These are phyloP conservation scores for Sakesphorus luctuosus DNA, from an alignment of 2,113 vertebrate genomes.

Conservation along the genomic window DNA sequence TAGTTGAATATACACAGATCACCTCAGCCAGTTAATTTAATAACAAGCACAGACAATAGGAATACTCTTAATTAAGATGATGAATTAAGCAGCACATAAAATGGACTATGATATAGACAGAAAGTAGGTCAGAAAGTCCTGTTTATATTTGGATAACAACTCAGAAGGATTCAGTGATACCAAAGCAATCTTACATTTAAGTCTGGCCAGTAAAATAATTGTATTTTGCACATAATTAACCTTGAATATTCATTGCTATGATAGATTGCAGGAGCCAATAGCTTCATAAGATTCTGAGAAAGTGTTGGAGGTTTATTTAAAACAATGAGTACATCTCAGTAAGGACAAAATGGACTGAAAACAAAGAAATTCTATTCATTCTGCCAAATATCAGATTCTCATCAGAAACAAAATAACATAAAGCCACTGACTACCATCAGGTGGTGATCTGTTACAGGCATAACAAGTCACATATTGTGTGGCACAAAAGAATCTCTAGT, in stretches of 20 bases:
- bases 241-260: neutral
- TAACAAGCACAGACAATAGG: neutral
- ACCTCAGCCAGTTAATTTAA: neutral
- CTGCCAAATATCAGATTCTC: neutral
- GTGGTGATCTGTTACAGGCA: neutral
- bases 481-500: neutral
- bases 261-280: neutral
- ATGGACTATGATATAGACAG: neutral
- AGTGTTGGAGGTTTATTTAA: neutral
- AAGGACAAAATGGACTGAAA: neutral
- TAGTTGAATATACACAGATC: neutral
- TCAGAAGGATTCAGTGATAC: neutral
- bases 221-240: neutral
- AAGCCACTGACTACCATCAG: neutral
- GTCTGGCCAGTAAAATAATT: neutral
- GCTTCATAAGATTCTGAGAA: neutral
- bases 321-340: neutral
- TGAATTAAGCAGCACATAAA: neutral
- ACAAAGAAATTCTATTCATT: neutral
- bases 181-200: neutral
- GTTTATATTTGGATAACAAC: neutral
- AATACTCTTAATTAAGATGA: neutral
- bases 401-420: neutral
- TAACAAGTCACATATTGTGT: neutral
- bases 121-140: neutral